Evolutionary conservation across 2,113 vertebrate genomes (phyloP).

Genomic region (Aptenodytes patagonicus): DNA sequence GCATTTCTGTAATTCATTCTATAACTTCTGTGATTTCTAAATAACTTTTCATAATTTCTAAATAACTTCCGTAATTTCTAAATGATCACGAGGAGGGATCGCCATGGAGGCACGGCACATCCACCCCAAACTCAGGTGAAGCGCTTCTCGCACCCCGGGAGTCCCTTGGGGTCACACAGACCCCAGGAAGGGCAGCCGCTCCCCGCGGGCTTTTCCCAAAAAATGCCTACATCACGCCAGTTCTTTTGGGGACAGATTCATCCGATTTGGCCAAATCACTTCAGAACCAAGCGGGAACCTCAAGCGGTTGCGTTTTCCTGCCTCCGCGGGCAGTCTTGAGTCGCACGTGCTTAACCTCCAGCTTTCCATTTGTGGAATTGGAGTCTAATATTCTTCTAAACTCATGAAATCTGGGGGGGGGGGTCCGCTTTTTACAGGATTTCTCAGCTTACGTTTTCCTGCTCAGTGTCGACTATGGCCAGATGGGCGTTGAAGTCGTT

Average conservation of each 20-base stretch:
- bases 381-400: background rate
- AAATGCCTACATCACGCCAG: too few relatives aligned
- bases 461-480: background rate
- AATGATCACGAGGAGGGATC: rapidly evolving
- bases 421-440: background rate
- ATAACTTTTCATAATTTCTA: background rate
- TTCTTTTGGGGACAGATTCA: background rate
- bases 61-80: background rate
- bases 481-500: background rate
- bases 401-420: background rate
- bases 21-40: too few relatives aligned
- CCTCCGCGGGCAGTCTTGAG: background rate
- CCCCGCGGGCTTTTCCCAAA: background rate
- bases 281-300: background rate
- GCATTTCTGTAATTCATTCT: too few relatives aligned
- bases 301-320: too few relatives aligned
- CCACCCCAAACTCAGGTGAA: background rate
- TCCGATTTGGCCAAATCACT: background rate
- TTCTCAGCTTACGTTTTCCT: background rate
- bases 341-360: background rate
- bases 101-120: rapidly evolving
- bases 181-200: rapidly evolving
- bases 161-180: too few relatives aligned
- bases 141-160: rapidly evolving
- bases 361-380: rapidly evolving